Evolutionary conservation across 2,113 vertebrate genomes (phyloP).

Genomic region (Psammodynastes pulverulentus): DNA sequence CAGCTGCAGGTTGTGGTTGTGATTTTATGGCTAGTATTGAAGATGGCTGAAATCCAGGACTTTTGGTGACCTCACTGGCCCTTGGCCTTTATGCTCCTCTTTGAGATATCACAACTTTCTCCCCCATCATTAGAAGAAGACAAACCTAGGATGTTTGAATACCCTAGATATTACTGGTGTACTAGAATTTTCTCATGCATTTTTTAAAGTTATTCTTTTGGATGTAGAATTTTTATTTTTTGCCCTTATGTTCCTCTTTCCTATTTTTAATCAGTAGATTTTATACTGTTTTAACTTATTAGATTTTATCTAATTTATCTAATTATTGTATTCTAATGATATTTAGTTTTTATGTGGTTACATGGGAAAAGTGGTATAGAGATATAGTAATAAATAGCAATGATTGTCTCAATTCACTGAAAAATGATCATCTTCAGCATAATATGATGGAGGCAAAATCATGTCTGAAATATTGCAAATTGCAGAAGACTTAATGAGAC

Average conservation of each 20-base stretch:
- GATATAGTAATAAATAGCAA: neutral
- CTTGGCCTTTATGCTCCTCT: neutral
- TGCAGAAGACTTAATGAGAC: neutral
- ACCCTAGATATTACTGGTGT: neutral
- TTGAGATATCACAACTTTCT: neutral
- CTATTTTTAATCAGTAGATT: neutral
- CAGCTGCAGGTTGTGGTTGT: neutral
- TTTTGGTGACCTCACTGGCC: neutral
- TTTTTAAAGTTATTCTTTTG: neutral
- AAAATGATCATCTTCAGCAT: neutral
- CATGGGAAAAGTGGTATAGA: neutral
- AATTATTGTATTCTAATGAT: neutral
- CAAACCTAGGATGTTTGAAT: neutral
- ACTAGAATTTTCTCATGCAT: neutral
- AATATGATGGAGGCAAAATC: neutral
- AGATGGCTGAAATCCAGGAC: neutral
- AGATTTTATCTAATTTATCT: too few species aligned
- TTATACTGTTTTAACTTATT: neutral
- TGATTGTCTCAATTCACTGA: neutral
- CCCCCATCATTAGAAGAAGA: neutral
- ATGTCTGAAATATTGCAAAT: neutral
- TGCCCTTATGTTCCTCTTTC: neutral
- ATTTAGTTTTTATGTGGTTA: neutral
- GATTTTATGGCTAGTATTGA: neutral
- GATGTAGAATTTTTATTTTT: neutral